Base-by-base conservation (phyloP, 2,888 invertebrate genomes). In the Idaea aversata region DNA sequence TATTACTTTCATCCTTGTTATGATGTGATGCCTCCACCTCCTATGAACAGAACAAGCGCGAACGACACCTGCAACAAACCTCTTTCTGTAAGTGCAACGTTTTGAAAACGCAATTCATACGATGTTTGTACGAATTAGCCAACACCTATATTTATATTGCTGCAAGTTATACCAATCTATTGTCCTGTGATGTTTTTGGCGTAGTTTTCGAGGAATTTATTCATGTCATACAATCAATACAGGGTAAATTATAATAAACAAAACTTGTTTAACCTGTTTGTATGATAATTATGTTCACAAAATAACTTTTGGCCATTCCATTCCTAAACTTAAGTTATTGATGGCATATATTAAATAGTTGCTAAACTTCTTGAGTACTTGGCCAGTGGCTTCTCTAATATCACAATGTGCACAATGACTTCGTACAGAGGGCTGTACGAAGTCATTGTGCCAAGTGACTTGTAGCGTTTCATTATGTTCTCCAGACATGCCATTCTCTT, bases 1-100 rank as follows among this genome's bases (percentile, higher is more conserved):
- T 93, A 85, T 73, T 91, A 80, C 67, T 93, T 84, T 75, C 90
- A 91, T 74, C 93, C 93, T 15, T 93, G 93, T 72, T 77, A 71
- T 59, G 90, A 93, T 77, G 63, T 80, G 3, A 36, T 71, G 60
- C 76, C 77, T 13, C 71, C 63, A 34, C 64, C 77, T 13, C 71
- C 63, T 34, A 65, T 69, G 3, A 78, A 75, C 57, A 82, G 82
- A 67, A 79, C 80, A n/a, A 88, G 87, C 70, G 67, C 65, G 1
- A 70, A 67, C 59, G 67, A 74, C 59, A 68, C 74, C 10, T 74
- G 74, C 59, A 60, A 69, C 61, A 64, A 67, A 35, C 77, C 84
- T 62, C 74, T 90, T 71, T 78, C 89, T 75, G 92, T 92, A 81
- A 85, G 88, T 72, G 13, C 38, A 58, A 67, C 47, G 2, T 65